phyloP scores from a whole-genome alignment of 2,888 invertebrate genomes.

The Tribolium freemani region DNA sequence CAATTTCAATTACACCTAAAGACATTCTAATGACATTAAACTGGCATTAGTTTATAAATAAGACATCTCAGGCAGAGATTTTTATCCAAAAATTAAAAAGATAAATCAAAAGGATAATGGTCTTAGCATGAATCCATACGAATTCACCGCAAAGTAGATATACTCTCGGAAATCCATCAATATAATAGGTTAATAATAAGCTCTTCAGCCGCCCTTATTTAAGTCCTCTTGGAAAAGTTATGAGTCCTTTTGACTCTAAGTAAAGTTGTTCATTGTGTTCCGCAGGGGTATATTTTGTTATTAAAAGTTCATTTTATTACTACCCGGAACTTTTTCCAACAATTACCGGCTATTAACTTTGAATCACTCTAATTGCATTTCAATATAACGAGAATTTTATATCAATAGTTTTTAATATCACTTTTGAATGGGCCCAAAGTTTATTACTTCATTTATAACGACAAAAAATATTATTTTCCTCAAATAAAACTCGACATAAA shows the following conservation, averaged over 20 bases:
- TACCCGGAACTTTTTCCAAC: slow-evolving; percentile 4
- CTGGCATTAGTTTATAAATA: slow-evolving; percentile 16
- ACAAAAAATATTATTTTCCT: too few relatives aligned
- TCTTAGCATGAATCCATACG: slow-evolving; percentile 16
- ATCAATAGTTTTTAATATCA: slow-evolving; percentile 7
- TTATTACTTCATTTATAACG: too few relatives aligned
- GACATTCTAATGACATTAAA: slow-evolving; percentile 23
- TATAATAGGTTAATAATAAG: slow-evolving; percentile 32
- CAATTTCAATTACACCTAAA: slow-evolving; percentile 27
- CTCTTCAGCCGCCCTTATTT: neutral
- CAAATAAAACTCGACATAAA: too few relatives aligned
- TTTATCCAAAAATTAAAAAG: slow-evolving; percentile 15
- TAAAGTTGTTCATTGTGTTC: slow-evolving; percentile 15
- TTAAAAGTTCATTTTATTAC: slow-evolving; percentile 20
- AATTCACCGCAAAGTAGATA: slow-evolving; percentile 1
- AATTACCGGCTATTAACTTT: neutral
- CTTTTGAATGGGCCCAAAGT: neutral
- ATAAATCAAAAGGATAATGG: slow-evolving; percentile 12
- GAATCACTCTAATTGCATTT: slow-evolving; percentile 1
- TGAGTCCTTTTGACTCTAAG: neutral
- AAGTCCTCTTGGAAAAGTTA: slow-evolving; percentile 8
- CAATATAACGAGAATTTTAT: slow-evolving; percentile 4
- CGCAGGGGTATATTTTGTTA: slow-evolving; percentile 20
- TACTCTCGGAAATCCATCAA: slow-evolving; percentile 18
- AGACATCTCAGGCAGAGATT: neutral